Conservation (phyloP, 2,797 vertebrate genomes). For the Pelochelys cantorii region DNA sequence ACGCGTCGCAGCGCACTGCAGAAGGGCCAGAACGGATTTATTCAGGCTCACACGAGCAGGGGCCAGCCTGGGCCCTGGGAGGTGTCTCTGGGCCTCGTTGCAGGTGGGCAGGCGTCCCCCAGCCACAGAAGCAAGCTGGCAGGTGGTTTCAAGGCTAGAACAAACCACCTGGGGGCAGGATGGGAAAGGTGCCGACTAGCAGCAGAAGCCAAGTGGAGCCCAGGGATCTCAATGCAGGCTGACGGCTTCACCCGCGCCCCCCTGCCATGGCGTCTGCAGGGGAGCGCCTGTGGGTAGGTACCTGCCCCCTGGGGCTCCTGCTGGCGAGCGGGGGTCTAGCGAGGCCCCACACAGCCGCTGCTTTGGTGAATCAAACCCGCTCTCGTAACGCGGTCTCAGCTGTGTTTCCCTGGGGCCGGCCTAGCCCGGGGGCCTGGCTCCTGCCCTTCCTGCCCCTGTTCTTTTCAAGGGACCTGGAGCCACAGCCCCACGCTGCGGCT, state of each 20-base stretch:
- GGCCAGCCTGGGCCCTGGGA: background rate
- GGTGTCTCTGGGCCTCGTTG: background rate
- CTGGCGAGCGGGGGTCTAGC: background rate
- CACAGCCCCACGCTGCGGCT: background rate
- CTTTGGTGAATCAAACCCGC: background rate
- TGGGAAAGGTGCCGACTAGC: background rate
- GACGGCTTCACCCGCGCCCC: background rate
- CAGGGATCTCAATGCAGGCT: background rate
- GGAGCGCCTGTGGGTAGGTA: background rate
- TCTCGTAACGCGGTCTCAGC: background rate
- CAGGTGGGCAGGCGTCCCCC: background rate
- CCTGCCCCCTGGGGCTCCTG: background rate
- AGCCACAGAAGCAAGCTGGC: background rate
- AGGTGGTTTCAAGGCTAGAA: background rate
- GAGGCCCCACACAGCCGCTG: background rate
- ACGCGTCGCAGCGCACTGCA: background rate
- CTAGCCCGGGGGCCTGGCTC: background rate
- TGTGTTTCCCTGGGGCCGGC: background rate
- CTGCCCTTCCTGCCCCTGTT: background rate
- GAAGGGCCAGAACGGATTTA: background rate
- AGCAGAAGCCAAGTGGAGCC: background rate
- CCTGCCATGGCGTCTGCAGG: background rate
- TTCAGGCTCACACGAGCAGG: background rate
- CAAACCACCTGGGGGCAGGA: background rate
- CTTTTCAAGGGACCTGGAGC: background rate